Evolutionary conservation across 1,140 invertebrate species (phyloP).

Genomic region (Lepidurus packardi): DNA sequence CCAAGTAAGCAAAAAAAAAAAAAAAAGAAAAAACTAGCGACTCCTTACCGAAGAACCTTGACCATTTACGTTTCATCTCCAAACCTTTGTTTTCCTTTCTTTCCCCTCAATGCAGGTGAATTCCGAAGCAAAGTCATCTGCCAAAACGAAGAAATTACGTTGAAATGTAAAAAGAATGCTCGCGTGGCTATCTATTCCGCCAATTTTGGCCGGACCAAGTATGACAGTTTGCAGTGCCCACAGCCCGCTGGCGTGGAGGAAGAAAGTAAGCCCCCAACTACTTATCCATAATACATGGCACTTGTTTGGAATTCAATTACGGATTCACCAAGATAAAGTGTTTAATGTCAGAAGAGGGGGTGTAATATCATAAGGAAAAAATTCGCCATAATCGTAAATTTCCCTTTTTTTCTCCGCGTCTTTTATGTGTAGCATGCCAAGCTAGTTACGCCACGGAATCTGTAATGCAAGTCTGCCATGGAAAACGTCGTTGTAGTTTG

Average conservation of each 20-base stretch:
- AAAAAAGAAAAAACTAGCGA: constrained; percentile 13
- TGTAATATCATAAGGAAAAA: not conserved
- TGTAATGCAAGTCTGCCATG: constrained; percentile 83
- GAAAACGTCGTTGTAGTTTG: constrained; percentile 72
- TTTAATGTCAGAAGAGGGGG: not conserved
- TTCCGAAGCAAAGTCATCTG: constrained; percentile 85
- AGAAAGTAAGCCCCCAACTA: constrained; percentile 63
- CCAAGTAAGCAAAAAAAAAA: constrained; percentile 68
- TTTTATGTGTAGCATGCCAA: constrained; percentile 65
- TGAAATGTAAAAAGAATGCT: constrained; percentile 71
- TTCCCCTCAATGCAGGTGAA: constrained; percentile 63
- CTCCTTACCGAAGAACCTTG: constrained; percentile 17
- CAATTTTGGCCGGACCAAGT: constrained; percentile 78
- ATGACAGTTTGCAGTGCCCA: constrained; percentile 81
- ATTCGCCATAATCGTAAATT: not conserved
- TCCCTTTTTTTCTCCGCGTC: not conserved
- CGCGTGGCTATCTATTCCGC: constrained; percentile 85
- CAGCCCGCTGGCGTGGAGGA: constrained; percentile 75
- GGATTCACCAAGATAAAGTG: not conserved
- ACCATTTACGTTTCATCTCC: not conserved
- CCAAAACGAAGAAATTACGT: constrained; percentile 76
- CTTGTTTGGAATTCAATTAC: constrained; percentile 23
- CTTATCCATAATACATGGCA: not conserved
- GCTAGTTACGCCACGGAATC: constrained; percentile 79
- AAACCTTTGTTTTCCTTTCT: constrained; percentile 19